phyloP scores from a whole-genome alignment of 23 tunicate species.

The Halocynthia roretzi region DNA sequence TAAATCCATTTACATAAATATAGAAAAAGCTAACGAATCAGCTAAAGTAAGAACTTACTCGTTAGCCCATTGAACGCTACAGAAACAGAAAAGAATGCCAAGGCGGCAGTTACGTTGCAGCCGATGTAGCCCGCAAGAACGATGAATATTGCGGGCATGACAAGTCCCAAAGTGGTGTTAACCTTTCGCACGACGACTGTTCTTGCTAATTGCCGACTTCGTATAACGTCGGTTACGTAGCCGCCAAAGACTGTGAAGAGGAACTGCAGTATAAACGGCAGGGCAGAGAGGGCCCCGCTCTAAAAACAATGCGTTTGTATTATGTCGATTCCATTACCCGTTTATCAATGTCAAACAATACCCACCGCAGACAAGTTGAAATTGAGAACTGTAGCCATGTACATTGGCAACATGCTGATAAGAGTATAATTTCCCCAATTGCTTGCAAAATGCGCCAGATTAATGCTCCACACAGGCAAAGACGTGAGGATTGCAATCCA shows the following conservation, averaged over 20 bases:
- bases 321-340: too few relatives aligned
- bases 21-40: background rate
- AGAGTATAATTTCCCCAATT: slow-evolving; percentile 97
- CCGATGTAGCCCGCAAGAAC: slow-evolving; percentile 74
- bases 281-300: slow-evolving; percentile 52
- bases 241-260: slow-evolving; percentile 49
- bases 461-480: slow-evolving; percentile 61
- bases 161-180: slow-evolving; percentile 59
- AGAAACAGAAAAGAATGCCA: slow-evolving; percentile 51
- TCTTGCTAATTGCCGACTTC: background rate
- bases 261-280: slow-evolving; percentile 58
- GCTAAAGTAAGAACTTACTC: slow-evolving; percentile 23
- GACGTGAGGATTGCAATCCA: slow-evolving; percentile 84
- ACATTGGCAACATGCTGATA: slow-evolving; percentile 84
- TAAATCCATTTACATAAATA: background rate
- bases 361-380: slow-evolving; percentile 72
- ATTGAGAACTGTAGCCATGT: slow-evolving; percentile 65
- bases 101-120: slow-evolving; percentile 44
- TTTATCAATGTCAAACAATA: background rate
- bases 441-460: slow-evolving; percentile 82
- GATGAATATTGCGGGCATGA: slow-evolving; percentile 41
- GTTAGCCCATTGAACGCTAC: slow-evolving; percentile 54
- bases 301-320: background rate
- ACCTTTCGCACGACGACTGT: slow-evolving; percentile 37
- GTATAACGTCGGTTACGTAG: slow-evolving; percentile 42